Base-by-base conservation (phyloP, 2,888 invertebrate species). In the Phalera bucephala region DNA sequence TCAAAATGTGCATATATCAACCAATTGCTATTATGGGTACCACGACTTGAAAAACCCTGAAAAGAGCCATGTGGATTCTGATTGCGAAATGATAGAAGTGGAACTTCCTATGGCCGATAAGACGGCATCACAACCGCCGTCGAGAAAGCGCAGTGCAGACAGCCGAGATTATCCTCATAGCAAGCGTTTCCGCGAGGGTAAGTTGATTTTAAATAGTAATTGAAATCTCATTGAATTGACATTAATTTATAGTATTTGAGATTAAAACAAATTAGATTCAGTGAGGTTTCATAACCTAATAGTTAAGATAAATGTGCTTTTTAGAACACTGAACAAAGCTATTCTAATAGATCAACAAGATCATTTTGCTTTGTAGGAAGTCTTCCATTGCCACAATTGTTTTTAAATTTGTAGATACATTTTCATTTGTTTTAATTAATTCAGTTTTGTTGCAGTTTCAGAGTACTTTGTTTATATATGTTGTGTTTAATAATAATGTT, bases 11-110 rank as follows among this genome's bases (percentile, higher is more conserved):
- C 87, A 87, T 61, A 75, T 91, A 60, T 91, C 91, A 30, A 86
- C 83, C 27, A 90, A 91, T 68, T 88, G 88, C 56, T 91, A 91
- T 59, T 91, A 91, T 49, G 91, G 91, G 33, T 91, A 80, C 65
- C 89, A 90, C 37, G 74, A 80, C 44, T 55, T 75, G 11, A 79
- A 80, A 53, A 69, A 44, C 33, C 33, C 58, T 17, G 61, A 64
- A 56, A 70, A 54, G 41, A 45, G 51, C 36, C 59, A 70, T 53
- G 60, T 60, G 46, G 70, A 63, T 38, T 69, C 64, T 7, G 85
- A 85, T 74, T 84, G 80, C 66, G 89, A 90, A 73, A 89, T 88
- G 87, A 46, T 68, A 31, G 86, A 86, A 47, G 58, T 71, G 36
- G 61, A 71, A 25, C 50, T 52, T 36, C 52, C 51, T 20, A 56